A percentile compares a stretch with the other conserved stretches of the same genome.
phyloP scores from a whole-genome alignment of 1,140 invertebrate genomes.

The Pachypsylla venusta region DNA sequence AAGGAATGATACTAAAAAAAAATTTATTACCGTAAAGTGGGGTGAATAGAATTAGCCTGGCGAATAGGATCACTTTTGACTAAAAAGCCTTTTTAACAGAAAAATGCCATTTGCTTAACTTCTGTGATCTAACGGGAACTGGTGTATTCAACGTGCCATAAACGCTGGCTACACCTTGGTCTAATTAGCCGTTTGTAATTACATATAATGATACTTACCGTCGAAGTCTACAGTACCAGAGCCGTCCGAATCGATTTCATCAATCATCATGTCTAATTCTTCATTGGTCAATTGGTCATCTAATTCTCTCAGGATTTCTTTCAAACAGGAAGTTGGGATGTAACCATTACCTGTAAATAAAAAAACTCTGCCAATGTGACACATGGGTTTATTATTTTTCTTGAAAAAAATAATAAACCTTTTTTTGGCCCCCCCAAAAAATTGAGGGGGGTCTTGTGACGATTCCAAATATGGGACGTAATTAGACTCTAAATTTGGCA shows the following conservation, averaged over 20 bases:
- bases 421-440: too few species aligned
- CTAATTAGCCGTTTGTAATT: conserved; percentile 17
- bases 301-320: conserved; percentile 79
- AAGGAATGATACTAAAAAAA: neutral
- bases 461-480: too few species aligned
- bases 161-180: neutral
- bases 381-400: too few species aligned
- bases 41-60: neutral
- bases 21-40: neutral
- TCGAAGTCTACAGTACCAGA: conserved; percentile 65
- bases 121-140: neutral
- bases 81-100: neutral
- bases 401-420: too few species aligned
- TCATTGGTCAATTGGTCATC: conserved; percentile 84
- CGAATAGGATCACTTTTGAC: neutral
- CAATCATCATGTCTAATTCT: conserved; percentile 88
- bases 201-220: conserved; percentile 31
- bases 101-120: neutral
- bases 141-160: neutral
- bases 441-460: too few species aligned
- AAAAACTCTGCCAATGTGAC: too few species aligned
- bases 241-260: conserved; percentile 90
- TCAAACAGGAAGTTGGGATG: conserved; percentile 81
- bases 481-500: too few species aligned
- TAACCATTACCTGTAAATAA: conserved; percentile 66